phyloP scores from a whole-genome alignment of 2,888 invertebrate genomes.

The Drosophila melanocephala region DNA sequence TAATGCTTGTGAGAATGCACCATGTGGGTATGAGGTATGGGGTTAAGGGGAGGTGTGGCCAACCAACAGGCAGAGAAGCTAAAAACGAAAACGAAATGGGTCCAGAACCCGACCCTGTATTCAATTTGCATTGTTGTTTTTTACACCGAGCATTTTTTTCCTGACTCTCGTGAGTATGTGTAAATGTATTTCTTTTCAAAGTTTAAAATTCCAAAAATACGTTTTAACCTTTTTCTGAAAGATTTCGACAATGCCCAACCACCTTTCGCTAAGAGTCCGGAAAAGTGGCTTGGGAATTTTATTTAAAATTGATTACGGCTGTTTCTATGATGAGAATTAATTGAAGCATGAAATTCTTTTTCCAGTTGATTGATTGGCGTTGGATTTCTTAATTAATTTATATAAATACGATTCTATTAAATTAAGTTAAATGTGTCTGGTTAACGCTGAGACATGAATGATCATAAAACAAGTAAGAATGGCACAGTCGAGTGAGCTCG shows the following conservation, averaged over 20 bases:
- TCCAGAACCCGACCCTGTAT: constrained; percentile 51
- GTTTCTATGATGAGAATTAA: constrained; percentile 73
- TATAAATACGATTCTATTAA: constrained; percentile 54
- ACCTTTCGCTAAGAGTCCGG: constrained; percentile 23
- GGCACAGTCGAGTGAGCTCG: not conserved
- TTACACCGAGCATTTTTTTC: constrained; percentile 17
- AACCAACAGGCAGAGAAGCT: not conserved
- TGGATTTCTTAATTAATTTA: constrained; percentile 59
- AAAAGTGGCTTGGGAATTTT: constrained; percentile 35
- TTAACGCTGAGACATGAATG: constrained; percentile 17
- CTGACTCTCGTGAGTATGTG: constrained; percentile 16
- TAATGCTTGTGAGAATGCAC: constrained; percentile 56
- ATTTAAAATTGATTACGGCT: constrained; percentile 65
- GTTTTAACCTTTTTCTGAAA: constrained; percentile 29
- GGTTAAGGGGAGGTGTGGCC: not conserved
- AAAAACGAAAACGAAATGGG: constrained; percentile 38
- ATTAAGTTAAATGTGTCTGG: constrained; percentile 46
- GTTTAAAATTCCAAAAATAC: constrained; percentile 44
- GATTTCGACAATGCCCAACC: constrained; percentile 7
- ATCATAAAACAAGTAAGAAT: not conserved
- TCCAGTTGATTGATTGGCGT: constrained; percentile 55
- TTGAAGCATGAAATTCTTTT: constrained; percentile 58
- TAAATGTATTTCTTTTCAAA: constrained; percentile 60
- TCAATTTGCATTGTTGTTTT: constrained; percentile 68
- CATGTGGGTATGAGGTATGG: constrained; percentile 4